Percentiles rank a stretch among this genome's conserved stretches.
Conservation (phyloP, 2,797 vertebrate species). For the Falco columbarius region DNA sequence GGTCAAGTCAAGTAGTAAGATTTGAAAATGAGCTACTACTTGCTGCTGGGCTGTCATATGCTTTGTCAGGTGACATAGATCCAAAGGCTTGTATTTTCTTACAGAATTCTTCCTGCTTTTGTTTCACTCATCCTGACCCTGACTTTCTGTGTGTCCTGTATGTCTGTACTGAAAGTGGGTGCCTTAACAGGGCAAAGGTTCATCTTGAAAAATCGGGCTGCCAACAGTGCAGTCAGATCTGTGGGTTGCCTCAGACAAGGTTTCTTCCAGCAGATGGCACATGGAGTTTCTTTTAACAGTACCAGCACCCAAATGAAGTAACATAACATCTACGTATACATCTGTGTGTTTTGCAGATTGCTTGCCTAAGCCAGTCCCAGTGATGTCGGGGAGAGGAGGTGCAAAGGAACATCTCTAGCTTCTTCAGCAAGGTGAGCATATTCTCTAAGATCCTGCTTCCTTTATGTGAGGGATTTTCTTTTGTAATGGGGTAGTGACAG, state of each 20-base stretch:
- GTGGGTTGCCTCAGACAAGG: background rate
- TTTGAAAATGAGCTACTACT: background rate
- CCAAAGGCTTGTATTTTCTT: background rate
- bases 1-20: background rate
- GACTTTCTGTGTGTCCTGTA: background rate
- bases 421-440: background rate
- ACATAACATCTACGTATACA: background rate
- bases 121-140: background rate
- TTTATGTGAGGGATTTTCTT: background rate
- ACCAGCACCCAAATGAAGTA: background rate
- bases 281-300: background rate
- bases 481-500: background rate
- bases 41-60: background rate
- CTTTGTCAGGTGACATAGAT: background rate
- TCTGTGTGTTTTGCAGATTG: background rate
- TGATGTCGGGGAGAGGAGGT: background rate
- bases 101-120: background rate
- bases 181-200: background rate
- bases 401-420: background rate
- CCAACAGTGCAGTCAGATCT: background rate
- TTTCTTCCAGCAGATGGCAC: constrained; percentile 57
- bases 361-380: background rate
- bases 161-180: background rate
- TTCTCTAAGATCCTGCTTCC: background rate
- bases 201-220: background rate